These are phyloP conservation scores for Caenorhabditis sp. DNA, from an alignment of 2,888 invertebrate genomes.

Conservation along the genomic window DNA sequence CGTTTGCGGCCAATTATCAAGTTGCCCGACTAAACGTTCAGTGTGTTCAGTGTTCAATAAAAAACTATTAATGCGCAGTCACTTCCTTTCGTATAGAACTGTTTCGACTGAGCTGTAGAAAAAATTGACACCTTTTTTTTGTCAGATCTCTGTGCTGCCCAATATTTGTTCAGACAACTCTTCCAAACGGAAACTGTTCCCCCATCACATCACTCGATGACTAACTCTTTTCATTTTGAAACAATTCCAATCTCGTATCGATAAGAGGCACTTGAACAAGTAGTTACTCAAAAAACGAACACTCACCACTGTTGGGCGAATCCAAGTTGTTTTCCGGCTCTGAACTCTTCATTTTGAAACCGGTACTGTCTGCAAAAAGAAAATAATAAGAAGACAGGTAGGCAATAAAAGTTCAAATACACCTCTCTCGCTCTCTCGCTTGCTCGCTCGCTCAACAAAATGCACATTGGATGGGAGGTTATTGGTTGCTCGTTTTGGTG, in stretches of 20 bases:
- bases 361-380: constrained; percentile 43
- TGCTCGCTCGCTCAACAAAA: constrained; percentile 23
- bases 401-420: constrained; percentile 35
- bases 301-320: constrained; percentile 49
- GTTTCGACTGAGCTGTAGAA: no score
- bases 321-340: constrained; percentile 26
- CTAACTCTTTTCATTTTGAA: constrained; percentile 27
- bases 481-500: constrained; percentile 35
- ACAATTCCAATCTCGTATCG: constrained; percentile 28
- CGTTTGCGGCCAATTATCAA: not conserved
- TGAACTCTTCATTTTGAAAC: constrained; percentile 42
- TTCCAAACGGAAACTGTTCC: not conserved
- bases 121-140: no score
- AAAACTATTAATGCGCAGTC: no score
- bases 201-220: constrained; percentile 22
- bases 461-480: constrained; percentile 48
- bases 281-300: not conserved
- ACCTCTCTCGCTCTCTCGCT: not conserved
- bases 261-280: constrained; percentile 19
- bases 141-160: not conserved
- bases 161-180: constrained; percentile 27
- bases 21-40: not conserved
- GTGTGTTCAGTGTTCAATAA: not conserved
- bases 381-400: not conserved
- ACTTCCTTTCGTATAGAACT: no score